Percentiles rank a stretch among this genome's conserved stretches.
Conservation (phyloP, 2,888 invertebrate genomes). For the Athalia cordata region DNA sequence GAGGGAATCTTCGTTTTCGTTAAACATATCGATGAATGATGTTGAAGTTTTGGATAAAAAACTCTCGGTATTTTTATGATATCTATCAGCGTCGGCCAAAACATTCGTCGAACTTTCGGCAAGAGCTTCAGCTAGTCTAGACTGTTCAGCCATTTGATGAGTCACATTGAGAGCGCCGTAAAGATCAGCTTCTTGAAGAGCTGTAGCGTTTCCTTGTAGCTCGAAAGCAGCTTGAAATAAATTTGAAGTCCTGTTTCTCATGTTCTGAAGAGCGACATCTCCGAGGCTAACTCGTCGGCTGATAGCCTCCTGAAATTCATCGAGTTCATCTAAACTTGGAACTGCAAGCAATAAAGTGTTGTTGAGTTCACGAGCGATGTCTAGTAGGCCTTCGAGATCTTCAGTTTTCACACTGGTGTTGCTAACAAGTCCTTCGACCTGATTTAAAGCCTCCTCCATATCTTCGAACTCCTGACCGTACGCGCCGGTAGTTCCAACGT, state of each 20-base stretch:
- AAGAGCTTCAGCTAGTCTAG: constrained; percentile 74
- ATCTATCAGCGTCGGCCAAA: constrained; percentile 36
- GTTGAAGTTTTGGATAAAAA: constrained; percentile 2
- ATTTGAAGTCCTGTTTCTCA: constrained; percentile 78
- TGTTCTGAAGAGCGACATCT: constrained; percentile 80
- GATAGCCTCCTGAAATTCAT: constrained; percentile 79
- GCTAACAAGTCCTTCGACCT: constrained; percentile 86
- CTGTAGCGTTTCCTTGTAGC: constrained; percentile 89
- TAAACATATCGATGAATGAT: constrained; percentile 78
- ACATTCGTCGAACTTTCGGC: constrained; percentile 13
- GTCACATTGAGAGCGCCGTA: constrained; percentile 94
- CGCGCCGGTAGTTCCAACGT: constrained; percentile 96
- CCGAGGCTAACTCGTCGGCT: constrained; percentile 85
- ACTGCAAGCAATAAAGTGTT: constrained; percentile 70
- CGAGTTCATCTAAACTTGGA: constrained; percentile 79
- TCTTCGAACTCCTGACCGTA: constrained; percentile 96
- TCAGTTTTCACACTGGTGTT: constrained; percentile 82
- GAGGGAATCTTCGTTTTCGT: constrained; percentile 84
- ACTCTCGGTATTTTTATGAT: constrained; percentile 14
- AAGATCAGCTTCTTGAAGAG: constrained; percentile 92
- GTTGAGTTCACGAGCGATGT: constrained; percentile 73
- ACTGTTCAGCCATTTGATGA: constrained; percentile 82
- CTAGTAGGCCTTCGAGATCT: constrained; percentile 78
- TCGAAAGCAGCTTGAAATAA: constrained; percentile 82
- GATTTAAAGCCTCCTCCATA: constrained; percentile 90